Percentiles rank a stretch among this genome's conserved stretches.
phyloP scores from a whole-genome alignment of 2,797 vertebrate genomes.

The Tapirus indicus region DNA sequence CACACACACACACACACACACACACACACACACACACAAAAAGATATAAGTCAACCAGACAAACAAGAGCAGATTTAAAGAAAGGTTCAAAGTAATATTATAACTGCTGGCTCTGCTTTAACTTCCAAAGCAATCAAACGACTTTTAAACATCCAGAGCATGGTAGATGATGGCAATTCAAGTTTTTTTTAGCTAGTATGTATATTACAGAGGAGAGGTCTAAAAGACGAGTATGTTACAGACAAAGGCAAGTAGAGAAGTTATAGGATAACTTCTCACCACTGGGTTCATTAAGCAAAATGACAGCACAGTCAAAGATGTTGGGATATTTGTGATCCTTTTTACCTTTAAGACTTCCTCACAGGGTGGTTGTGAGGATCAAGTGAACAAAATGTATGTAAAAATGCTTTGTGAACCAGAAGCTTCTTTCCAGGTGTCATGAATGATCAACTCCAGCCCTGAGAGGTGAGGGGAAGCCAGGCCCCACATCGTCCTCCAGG shows the following conservation, averaged over 20 bases:
- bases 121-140: neutral
- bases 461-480: neutral
- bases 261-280: neutral
- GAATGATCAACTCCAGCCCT: neutral
- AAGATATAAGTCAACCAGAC: neutral
- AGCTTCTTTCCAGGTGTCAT: neutral
- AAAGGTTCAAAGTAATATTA: neutral
- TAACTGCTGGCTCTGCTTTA: neutral
- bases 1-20: too few relatives aligned
- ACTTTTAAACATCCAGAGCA: neutral
- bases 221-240: neutral
- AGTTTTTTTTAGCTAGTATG: neutral
- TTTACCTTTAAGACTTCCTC: neutral
- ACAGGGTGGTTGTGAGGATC: neutral
- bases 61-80: neutral
- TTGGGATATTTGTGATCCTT: neutral
- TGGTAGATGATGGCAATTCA: neutral
- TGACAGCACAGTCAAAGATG: neutral
- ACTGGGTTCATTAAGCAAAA: neutral
- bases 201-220: neutral
- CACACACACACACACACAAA: too few relatives aligned
- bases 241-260: neutral
- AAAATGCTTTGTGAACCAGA: neutral
- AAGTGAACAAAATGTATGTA: neutral
- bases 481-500: neutral